Evolutionary conservation across 2,113 vertebrate species (phyloP).

Genomic region (Rhegmatorhina hoffmannsi): DNA sequence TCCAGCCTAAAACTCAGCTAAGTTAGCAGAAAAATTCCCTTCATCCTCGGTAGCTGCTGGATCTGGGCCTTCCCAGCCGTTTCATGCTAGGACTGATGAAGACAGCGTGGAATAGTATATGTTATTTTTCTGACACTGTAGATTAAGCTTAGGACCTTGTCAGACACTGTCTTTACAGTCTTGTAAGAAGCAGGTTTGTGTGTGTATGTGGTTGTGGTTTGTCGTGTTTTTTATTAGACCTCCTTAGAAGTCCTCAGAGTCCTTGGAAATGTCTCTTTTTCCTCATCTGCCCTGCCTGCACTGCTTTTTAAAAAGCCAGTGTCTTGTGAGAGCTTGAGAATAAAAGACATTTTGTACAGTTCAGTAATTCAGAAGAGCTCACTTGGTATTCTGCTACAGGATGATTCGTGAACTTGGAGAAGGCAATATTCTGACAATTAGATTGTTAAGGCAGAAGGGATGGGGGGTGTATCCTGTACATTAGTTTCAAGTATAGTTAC

Average conservation of each 20-base stretch:
- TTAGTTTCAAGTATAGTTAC: neutral
- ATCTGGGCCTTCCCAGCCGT: neutral
- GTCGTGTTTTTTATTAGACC: neutral
- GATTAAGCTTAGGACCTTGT: neutral
- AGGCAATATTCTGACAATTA: neutral
- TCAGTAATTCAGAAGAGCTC: neutral
- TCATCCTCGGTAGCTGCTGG: neutral
- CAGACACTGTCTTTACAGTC: neutral
- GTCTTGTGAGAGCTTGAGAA: neutral
- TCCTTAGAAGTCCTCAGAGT: neutral
- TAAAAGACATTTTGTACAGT: neutral
- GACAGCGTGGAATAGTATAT: neutral
- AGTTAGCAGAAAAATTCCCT: neutral
- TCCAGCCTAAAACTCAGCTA: neutral
- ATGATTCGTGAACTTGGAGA: fast-evolving
- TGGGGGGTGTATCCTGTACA: neutral
- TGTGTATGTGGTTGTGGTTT: neutral
- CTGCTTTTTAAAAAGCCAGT: neutral
- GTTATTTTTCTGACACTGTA: neutral
- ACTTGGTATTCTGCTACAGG: neutral
- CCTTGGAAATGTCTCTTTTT: neutral
- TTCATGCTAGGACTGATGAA: neutral
- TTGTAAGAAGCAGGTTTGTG: neutral
- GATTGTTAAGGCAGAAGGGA: neutral
- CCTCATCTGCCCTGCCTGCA: neutral